These are phyloP conservation scores for Philaethria dido DNA, from an alignment of 2,888 invertebrate genomes.

Conservation along the genomic window DNA sequence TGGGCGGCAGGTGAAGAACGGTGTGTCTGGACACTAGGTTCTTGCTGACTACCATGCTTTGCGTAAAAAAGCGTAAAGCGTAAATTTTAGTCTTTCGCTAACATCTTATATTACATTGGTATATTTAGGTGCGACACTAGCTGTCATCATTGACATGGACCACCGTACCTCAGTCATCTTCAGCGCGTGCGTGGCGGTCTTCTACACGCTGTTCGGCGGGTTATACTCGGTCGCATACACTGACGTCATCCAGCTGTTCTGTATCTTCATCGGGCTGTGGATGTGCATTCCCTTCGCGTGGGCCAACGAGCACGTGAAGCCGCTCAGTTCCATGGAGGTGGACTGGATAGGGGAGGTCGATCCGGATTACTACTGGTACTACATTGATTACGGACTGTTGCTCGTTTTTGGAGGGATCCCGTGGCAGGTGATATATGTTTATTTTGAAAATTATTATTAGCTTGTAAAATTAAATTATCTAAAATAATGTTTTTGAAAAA, in stretches of 20 bases:
- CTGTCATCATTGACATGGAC: constrained; percentile 98
- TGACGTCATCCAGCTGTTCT: constrained; percentile 98
- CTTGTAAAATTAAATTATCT: too few species aligned
- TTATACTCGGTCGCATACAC: constrained; percentile 99
- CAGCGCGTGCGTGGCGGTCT: constrained; percentile 97
- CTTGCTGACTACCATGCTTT: too few species aligned
- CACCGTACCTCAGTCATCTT: constrained; percentile 96
- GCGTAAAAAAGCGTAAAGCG: too few species aligned
- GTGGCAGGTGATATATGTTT: constrained; percentile 89
- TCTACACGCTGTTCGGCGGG: constrained; percentile 99
- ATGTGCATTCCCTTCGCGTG: constrained; percentile 98
- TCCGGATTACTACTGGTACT: constrained; percentile 89
- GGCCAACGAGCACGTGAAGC: constrained; percentile 92
- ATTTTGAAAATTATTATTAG: background rate
- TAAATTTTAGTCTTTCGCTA: too few species aligned
- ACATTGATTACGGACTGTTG: constrained; percentile 94
- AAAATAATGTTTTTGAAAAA: too few species aligned
- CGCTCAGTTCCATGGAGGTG: constrained; percentile 91
- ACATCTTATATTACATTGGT: background rate
- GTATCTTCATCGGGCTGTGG: constrained; percentile 99
- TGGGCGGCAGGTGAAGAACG: too few species aligned
- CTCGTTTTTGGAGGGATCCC: constrained; percentile 98
- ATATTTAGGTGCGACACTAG: constrained; percentile 93
- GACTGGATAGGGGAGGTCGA: constrained; percentile 95
- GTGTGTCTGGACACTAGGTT: too few species aligned